Percentiles rank a stretch among this genome's conserved stretches.
phyloP scores from a whole-genome alignment of 2,888 invertebrate species.

The Odontocolon sp. region DNA sequence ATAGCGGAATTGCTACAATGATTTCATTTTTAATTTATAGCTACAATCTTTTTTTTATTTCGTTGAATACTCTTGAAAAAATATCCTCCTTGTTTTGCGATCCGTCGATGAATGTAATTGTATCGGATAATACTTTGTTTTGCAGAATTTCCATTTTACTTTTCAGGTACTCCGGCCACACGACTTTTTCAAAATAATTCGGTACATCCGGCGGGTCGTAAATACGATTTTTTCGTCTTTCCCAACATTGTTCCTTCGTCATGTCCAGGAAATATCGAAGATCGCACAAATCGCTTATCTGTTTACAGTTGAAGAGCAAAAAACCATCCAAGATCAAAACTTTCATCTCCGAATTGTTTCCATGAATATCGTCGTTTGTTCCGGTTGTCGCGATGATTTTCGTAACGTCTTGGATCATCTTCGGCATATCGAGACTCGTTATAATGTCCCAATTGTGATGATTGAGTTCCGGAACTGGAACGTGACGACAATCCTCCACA shows the following conservation, averaged over 20 bases:
- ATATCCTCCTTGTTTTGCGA: conserved; percentile 61
- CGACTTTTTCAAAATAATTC: conserved; percentile 93
- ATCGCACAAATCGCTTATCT: conserved; percentile 86
- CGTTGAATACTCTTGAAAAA: conserved; percentile 65
- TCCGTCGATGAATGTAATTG: conserved; percentile 73
- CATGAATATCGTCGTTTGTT: conserved; percentile 70
- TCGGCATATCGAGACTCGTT: conserved; percentile 87
- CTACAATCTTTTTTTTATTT: conserved; percentile 59
- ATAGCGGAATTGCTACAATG: too few species aligned
- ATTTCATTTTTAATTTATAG: too few species aligned
- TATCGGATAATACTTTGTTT: conserved; percentile 64
- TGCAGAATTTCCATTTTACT: conserved; percentile 81
- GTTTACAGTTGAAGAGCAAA: conserved; percentile 87
- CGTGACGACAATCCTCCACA: conserved; percentile 85
- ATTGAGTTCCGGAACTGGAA: conserved; percentile 84
- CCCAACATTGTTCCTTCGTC: conserved; percentile 85
- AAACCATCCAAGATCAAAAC: conserved; percentile 90
- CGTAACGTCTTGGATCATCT: conserved; percentile 85
- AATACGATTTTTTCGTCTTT: conserved; percentile 84
- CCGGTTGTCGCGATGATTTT: conserved; percentile 74
- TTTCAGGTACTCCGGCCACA: conserved; percentile 93
- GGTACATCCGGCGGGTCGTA: conserved; percentile 94
- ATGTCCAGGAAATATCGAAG: conserved; percentile 89
- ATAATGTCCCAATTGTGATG: conserved; percentile 90
- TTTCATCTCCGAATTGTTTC: conserved; percentile 74